These are phyloP conservation scores for Australoheros facetus DNA, from an alignment of 2,797 vertebrate genomes.

Conservation along the genomic window DNA sequence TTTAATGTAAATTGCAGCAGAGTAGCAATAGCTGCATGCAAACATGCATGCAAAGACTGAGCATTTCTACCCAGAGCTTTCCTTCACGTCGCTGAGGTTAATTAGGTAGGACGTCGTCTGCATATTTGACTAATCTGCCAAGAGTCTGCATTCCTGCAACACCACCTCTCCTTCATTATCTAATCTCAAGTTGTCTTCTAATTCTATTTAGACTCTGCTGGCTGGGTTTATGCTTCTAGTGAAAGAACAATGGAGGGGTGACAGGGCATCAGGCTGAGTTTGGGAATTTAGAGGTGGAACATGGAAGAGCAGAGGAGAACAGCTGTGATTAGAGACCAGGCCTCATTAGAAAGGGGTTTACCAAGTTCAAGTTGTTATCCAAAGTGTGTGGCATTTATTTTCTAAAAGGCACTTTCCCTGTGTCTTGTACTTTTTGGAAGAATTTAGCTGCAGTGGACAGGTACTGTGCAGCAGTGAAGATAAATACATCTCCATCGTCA, in stretches of 20 bases:
- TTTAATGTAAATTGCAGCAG: background rate
- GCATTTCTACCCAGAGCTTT: conserved; percentile 6
- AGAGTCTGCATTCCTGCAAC: conserved; percentile 54
- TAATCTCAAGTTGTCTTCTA: conserved; percentile 54
- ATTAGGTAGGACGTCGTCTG: conserved; percentile 57
- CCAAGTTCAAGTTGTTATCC: background rate
- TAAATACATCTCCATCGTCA: background rate
- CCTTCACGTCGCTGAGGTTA: conserved; percentile 44
- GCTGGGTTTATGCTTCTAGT: conserved; percentile 6
- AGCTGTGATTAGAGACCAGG: conserved; percentile 31
- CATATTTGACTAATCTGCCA: conserved; percentile 57
- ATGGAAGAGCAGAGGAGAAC: conserved; percentile 16
- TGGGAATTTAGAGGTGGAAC: conserved; percentile 18
- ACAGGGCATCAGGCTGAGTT: conserved; percentile 4
- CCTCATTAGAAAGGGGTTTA: conserved; percentile 20
- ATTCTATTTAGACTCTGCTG: conserved; percentile 56
- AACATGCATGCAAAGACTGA: background rate
- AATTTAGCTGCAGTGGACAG: background rate
- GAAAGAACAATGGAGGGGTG: conserved; percentile 35
- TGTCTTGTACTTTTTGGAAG: background rate
- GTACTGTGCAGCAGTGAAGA: background rate
- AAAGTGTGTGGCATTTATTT: background rate
- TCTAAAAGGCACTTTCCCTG: background rate
- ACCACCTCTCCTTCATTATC: conserved; percentile 53
- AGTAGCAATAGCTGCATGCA: background rate